Conservation (phyloP, 1,140 invertebrate species). For the Propsilocerus akamusi region DNA sequence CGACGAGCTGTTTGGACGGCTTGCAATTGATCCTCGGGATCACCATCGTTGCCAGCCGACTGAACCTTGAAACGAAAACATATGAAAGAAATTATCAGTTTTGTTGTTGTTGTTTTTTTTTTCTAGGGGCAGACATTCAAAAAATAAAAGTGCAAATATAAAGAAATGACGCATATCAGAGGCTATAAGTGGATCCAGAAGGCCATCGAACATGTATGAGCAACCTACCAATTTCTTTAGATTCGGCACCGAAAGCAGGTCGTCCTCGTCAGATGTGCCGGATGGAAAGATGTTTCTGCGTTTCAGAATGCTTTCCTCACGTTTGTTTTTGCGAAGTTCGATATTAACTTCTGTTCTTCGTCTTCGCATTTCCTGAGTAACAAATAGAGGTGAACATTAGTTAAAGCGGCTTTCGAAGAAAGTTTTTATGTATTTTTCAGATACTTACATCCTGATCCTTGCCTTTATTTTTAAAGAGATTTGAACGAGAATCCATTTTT, state of each 20-base stretch:
- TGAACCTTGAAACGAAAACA: conserved; percentile 26
- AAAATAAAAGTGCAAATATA: neutral
- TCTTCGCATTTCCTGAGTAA: conserved; percentile 79
- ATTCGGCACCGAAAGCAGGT: conserved; percentile 28
- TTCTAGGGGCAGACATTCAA: too few species aligned
- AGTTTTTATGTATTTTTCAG: conserved; percentile 7
- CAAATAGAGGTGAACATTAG: conserved; percentile 1
- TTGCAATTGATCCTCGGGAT: conserved; percentile 51
- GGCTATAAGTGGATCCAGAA: neutral
- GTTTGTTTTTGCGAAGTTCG: conserved; percentile 89
- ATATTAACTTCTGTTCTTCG: conserved; percentile 89
- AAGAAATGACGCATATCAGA: neutral
- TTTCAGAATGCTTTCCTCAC: conserved; percentile 90
- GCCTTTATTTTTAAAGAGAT: conserved; percentile 92
- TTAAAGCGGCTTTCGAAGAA: neutral
- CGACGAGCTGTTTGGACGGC: conserved; percentile 82
- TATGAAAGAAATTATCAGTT: neutral
- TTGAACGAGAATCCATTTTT: conserved; percentile 43
- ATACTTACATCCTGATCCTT: conserved; percentile 88
- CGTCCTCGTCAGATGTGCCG: conserved; percentile 67
- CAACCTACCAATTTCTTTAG: neutral
- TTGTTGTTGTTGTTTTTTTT: neutral
- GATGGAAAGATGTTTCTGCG: conserved; percentile 78
- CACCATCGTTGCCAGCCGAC: conserved; percentile 46
- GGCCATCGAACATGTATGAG: neutral